These are phyloP conservation scores for Dinocampus coccinellae DNA, from an alignment of 2,888 invertebrate genomes.

Conservation along the genomic window DNA sequence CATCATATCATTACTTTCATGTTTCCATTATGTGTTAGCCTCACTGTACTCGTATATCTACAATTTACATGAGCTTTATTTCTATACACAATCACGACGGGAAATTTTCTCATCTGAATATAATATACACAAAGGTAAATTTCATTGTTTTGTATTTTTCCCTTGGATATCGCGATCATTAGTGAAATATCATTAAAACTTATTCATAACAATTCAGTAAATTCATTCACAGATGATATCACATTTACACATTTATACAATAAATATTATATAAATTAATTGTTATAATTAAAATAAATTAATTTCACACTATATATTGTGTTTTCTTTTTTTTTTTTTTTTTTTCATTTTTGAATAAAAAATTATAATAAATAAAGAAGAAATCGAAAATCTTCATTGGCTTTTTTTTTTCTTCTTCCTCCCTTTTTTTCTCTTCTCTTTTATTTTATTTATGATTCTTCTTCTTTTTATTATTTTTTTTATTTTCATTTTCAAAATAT, in stretches of 20 bases:
- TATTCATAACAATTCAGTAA: neutral
- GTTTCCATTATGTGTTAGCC: neutral
- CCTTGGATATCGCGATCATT: neutral
- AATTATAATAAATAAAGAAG: too few species aligned
- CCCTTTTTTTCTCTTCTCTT: too few species aligned
- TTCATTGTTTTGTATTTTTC: neutral
- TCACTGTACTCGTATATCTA: too few species aligned
- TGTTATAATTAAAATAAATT: neutral
- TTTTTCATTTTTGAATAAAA: too few species aligned
- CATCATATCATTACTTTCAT: constrained; percentile 14
- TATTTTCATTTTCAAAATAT: too few species aligned
- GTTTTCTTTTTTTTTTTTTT: too few species aligned
- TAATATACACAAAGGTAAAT: neutral
- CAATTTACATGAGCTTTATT: neutral
- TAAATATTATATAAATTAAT: neutral
- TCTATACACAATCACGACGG: neutral
- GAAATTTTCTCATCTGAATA: constrained; percentile 14
- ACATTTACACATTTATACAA: neutral
- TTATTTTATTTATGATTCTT: too few species aligned
- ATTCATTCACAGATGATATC: neutral
- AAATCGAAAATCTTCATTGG: too few species aligned
- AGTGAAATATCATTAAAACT: constrained; percentile 19
- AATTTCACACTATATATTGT: neutral
- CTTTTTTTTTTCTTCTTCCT: too few species aligned
- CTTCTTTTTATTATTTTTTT: too few species aligned